Conservation (phyloP, 2,797 vertebrate genomes). For the Limosa lapponica region DNA sequence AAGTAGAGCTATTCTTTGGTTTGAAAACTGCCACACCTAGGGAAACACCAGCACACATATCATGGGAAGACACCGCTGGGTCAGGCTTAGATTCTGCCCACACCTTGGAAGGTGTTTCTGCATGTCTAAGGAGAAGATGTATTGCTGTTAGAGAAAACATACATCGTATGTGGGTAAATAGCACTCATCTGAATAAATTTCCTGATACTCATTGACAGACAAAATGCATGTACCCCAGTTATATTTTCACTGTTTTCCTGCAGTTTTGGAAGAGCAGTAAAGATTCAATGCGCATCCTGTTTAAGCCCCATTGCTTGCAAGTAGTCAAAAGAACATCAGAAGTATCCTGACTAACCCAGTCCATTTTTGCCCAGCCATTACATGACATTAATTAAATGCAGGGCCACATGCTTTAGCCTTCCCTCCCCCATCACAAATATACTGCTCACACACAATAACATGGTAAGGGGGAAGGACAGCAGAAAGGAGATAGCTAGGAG, state of each 20-base stretch:
- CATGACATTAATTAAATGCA: neutral
- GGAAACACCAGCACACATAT: neutral
- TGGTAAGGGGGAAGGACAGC: neutral
- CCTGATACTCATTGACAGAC: neutral
- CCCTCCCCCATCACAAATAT: neutral
- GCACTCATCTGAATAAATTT: neutral
- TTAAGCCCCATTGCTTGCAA: neutral
- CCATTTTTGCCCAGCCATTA: neutral
- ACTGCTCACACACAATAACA: neutral
- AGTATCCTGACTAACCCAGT: neutral
- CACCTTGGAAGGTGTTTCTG: neutral
- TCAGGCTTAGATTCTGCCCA: neutral
- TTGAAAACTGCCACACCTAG: neutral
- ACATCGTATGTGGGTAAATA: neutral
- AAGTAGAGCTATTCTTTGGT: neutral
- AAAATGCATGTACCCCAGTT: neutral
- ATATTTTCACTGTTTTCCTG: neutral
- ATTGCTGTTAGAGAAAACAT: neutral
- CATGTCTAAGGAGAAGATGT: neutral
- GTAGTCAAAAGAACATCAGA: neutral
- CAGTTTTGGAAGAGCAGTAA: neutral
- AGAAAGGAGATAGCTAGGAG: neutral
- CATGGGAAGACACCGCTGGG: fast-evolving
- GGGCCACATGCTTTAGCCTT: neutral
- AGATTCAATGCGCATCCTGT: neutral